Conservation (phyloP, 64 coral and sea anemone genomes). For the Hydrozoanthus tunicans region DNA sequence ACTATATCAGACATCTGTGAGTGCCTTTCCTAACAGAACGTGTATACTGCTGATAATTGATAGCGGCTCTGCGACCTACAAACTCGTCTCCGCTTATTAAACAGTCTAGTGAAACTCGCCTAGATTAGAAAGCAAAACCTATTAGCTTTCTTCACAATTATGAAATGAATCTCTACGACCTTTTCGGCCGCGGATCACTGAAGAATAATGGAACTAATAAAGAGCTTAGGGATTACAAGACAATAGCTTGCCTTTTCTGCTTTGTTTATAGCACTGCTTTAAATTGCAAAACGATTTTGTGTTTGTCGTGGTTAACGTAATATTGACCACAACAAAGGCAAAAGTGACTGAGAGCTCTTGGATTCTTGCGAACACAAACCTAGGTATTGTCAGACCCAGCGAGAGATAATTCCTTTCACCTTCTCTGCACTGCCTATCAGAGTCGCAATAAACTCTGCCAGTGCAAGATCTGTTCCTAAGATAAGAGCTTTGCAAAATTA, state of each 20-base stretch:
- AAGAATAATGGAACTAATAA: constrained; percentile 40
- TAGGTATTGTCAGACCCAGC: constrained; percentile 5
- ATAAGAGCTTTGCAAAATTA: neutral
- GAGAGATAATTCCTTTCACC: neutral
- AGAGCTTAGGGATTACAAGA: constrained; percentile 36
- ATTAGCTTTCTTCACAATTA: constrained; percentile 23
- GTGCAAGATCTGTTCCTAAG: neutral
- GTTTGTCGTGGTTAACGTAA: constrained; percentile 40
- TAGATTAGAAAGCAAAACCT: neutral
- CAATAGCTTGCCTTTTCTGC: neutral
- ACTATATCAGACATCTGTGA: neutral
- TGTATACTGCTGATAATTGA: constrained; percentile 9
- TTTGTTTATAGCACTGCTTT: constrained; percentile 31
- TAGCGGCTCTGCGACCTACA: neutral
- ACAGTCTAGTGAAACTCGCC: constrained; percentile 24
- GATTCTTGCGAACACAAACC: neutral
- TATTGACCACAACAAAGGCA: constrained; percentile 55
- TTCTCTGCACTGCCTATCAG: neutral
- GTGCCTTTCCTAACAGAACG: constrained; percentile 10
- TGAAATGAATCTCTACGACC: constrained; percentile 22
- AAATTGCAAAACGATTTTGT: constrained; percentile 59
- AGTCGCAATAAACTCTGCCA: neutral
- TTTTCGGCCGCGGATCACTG: constrained; percentile 28
- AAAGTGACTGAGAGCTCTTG: neutral
- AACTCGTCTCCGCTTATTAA: neutral